phyloP scores from a whole-genome alignment of 2,113 vertebrate genomes.

The Pangasianodon gigas region DNA sequence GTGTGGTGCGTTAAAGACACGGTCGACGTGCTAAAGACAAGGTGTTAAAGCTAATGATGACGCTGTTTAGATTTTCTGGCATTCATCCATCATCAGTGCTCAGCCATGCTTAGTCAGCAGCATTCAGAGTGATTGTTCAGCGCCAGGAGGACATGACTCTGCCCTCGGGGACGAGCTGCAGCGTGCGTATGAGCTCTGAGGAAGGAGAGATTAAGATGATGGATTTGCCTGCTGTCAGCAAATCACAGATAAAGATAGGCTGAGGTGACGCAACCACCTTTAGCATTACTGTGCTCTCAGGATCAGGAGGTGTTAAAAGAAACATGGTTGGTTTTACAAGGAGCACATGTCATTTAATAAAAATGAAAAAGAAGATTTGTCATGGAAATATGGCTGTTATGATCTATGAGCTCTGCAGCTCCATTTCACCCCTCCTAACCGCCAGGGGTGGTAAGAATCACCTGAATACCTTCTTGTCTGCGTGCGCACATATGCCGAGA shows the following conservation, averaged over 20 bases:
- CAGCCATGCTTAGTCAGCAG: constrained; percentile 25
- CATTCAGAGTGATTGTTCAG: background rate
- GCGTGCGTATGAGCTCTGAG: constrained; percentile 5
- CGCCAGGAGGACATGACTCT: constrained; percentile 17
- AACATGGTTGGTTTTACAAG: background rate
- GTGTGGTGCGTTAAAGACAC: background rate
- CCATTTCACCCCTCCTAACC: background rate
- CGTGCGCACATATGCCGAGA: background rate
- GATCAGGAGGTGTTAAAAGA: constrained; percentile 7
- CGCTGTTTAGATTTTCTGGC: background rate
- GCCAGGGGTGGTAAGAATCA: background rate
- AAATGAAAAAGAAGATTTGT: background rate
- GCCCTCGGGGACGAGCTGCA: constrained; percentile 29
- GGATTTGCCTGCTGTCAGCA: constrained; percentile 40
- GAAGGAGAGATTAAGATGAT: constrained; percentile 38
- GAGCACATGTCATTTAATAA: background rate
- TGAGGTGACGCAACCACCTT: constrained; percentile 8
- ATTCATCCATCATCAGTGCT: background rate
- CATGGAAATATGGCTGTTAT: background rate
- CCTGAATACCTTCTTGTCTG: background rate
- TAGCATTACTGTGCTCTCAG: background rate
- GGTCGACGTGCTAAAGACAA: background rate
- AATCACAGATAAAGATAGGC: constrained; percentile 26
- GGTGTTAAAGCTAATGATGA: background rate
- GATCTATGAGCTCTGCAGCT: background rate